Percentiles rank a stretch among this genome's conserved stretches.
Conservation (phyloP, 2,113 vertebrate species). For the Colius striatus region DNA sequence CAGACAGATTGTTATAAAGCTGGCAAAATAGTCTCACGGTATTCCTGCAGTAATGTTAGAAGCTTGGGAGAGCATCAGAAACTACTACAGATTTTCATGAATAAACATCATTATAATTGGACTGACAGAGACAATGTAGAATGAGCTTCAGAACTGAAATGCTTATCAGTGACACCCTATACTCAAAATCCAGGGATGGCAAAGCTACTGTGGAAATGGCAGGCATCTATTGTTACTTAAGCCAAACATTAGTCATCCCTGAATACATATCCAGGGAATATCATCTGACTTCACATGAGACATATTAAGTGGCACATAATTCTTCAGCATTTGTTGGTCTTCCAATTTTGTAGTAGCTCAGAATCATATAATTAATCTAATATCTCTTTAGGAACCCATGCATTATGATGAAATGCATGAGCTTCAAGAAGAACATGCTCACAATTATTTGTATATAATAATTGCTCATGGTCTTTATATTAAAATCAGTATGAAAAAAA, state of each 20-base stretch:
- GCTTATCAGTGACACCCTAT: neutral
- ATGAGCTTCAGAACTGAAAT: neutral
- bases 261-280: neutral
- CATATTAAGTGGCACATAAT: neutral
- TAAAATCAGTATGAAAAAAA: neutral
- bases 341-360: neutral
- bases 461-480: neutral
- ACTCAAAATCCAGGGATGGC: neutral
- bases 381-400: neutral
- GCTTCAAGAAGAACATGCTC: neutral
- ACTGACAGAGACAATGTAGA: slow-evolving; percentile 29
- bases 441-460: neutral
- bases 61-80: slow-evolving; percentile 34
- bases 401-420: neutral
- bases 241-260: neutral
- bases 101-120: slow-evolving; percentile 55
- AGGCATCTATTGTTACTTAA: neutral
- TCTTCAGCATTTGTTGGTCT: neutral
- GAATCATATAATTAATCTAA: neutral
- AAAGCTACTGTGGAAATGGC: neutral
- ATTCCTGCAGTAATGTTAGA: slow-evolving; percentile 56
- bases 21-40: slow-evolving; percentile 51
- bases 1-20: slow-evolving; percentile 30
- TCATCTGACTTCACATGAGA: neutral
- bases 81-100: slow-evolving; percentile 65